Evolutionary conservation across 2,888 invertebrate genomes (phyloP).

Genomic region (Ctena decussata): DNA sequence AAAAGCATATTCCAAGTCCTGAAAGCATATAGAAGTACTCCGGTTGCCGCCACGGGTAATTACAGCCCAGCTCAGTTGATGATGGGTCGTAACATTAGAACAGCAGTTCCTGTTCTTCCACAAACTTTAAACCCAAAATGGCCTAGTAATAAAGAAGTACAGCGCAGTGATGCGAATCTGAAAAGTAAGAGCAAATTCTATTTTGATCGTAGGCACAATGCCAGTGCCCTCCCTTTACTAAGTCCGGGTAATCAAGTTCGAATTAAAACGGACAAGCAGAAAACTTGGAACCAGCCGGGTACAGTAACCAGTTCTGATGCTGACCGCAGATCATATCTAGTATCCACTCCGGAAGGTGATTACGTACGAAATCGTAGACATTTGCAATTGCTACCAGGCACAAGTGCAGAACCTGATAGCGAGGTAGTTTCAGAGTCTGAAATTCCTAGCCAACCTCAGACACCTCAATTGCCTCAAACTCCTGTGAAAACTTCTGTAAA

Average conservation of each 20-base stretch:
- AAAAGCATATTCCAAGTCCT: slow-evolving; percentile 35
- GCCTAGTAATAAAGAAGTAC: slow-evolving; percentile 12
- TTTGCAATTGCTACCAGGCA: not conserved
- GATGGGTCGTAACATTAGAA: slow-evolving; percentile 39
- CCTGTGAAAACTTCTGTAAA: not conserved
- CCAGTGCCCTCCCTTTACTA: not conserved
- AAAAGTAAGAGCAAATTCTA: not conserved
- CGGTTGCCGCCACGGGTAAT: slow-evolving; percentile 20
- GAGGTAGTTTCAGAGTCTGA: not conserved
- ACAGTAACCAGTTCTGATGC: not conserved
- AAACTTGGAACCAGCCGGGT: not conserved
- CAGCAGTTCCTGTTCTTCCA: slow-evolving; percentile 19
- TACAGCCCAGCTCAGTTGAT: slow-evolving; percentile 37
- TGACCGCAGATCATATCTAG: not conserved
- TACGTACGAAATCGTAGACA: not conserved
- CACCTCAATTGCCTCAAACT: not conserved
- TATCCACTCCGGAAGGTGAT: not conserved
- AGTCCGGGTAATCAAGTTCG: not conserved
- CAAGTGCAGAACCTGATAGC: not conserved
- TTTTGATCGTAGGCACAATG: not conserved
- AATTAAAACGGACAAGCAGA: not conserved
- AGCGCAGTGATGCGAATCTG: not conserved
- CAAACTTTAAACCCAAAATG: slow-evolving; percentile 24
- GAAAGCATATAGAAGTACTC: slow-evolving; percentile 42
- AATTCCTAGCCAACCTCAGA: not conserved